Conservation (phyloP, 2,888 invertebrate genomes). For the Psylliodes chrysocephalus region DNA sequence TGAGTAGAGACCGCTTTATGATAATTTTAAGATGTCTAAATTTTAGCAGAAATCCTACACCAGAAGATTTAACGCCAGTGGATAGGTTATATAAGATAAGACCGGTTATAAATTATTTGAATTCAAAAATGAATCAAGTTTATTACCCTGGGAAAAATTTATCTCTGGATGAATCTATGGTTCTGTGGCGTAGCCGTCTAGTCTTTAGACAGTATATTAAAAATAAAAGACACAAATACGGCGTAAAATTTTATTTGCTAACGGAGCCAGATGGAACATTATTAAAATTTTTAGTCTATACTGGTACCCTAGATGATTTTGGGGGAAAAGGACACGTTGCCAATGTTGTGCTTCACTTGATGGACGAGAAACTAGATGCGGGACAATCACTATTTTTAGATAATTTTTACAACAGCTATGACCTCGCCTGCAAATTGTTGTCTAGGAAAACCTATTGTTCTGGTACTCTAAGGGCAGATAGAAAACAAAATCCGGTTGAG, state of each 20-base stretch:
- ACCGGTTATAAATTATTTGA: constrained; percentile 56
- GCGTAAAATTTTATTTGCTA: constrained; percentile 49
- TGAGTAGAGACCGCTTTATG: constrained; percentile 40
- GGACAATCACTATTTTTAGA: constrained; percentile 10
- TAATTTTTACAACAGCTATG: constrained; percentile 16
- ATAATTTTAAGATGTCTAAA: constrained; percentile 36
- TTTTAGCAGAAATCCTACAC: too few relatives aligned
- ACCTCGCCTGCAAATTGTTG: constrained; percentile 9
- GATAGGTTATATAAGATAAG: constrained; percentile 48
- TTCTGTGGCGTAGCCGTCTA: too few relatives aligned
- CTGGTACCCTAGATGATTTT: constrained; percentile 32
- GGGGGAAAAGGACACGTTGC: constrained; percentile 47
- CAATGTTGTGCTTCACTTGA: constrained; percentile 16
- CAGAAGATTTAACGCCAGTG: constrained; percentile 1
- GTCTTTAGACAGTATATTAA: too few relatives aligned
- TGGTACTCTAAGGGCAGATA: constrained; percentile 10
- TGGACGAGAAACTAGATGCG: constrained; percentile 16
- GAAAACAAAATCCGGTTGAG: constrained; percentile 3
- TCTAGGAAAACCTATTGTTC: not conserved
- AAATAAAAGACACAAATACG: too few relatives aligned
- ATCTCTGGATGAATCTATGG: constrained; percentile 34
- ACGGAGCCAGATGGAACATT: constrained; percentile 45
- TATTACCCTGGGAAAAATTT: constrained; percentile 40
- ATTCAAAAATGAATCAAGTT: too few relatives aligned
- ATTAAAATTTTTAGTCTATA: constrained; percentile 34